Conservation (phyloP, 1,140 invertebrate genomes). For the Plodia interpunctella region DNA sequence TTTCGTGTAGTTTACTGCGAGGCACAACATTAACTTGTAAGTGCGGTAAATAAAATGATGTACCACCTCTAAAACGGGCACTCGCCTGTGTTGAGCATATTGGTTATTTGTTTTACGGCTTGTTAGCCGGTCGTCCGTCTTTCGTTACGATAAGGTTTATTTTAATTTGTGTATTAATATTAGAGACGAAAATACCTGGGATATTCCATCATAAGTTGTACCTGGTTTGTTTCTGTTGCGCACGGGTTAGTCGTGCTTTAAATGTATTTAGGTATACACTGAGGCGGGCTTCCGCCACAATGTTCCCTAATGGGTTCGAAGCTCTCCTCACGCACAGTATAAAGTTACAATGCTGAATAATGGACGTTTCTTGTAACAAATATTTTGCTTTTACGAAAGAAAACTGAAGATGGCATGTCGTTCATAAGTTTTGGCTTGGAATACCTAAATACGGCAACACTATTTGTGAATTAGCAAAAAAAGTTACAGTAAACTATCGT, state of each 20-base stretch:
- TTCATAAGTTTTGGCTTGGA: too few relatives aligned
- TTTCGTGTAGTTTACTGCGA: slow-evolving; percentile 57
- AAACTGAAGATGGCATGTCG: too few relatives aligned
- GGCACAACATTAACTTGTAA: slow-evolving; percentile 62
- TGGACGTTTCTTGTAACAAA: neutral
- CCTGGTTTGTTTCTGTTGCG: slow-evolving; percentile 72
- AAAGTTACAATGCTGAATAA: slow-evolving; percentile 7
- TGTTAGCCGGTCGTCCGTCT: slow-evolving; percentile 51
- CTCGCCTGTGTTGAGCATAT: slow-evolving; percentile 56
- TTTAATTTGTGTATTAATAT: slow-evolving; percentile 68
- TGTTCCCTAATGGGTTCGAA: slow-evolving; percentile 36
- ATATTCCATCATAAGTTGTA: slow-evolving; percentile 70
- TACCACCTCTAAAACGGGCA: slow-evolving; percentile 61
- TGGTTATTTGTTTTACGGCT: slow-evolving; percentile 65
- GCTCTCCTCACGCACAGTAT: neutral
- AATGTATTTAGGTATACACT: slow-evolving; percentile 33
- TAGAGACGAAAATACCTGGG: slow-evolving; percentile 61
- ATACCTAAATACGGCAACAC: neutral
- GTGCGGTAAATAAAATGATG: slow-evolving; percentile 72
- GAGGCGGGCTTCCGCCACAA: slow-evolving; percentile 36
- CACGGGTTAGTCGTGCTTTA: slow-evolving; percentile 34
- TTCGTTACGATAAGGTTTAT: slow-evolving; percentile 52
- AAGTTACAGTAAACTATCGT: neutral
- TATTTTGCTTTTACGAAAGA: too few relatives aligned
- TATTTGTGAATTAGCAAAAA: neutral